Evolutionary conservation across 2,888 invertebrate species (phyloP).

Genomic region (Villa cingulata): DNA sequence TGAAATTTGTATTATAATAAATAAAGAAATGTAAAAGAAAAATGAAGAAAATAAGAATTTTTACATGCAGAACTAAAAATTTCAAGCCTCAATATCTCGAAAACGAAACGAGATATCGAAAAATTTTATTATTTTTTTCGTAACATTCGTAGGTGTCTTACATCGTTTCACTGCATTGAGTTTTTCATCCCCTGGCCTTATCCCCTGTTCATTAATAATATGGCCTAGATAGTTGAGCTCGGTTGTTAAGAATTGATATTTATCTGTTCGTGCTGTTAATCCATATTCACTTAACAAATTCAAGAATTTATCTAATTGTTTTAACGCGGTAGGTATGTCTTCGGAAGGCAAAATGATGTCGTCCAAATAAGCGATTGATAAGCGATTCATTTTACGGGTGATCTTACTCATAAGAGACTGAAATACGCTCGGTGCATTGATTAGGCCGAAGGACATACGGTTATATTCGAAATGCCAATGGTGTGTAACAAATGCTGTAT

Average conservation of each 20-base stretch:
- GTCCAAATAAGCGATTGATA: conserved; percentile 8
- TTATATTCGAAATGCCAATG: no score
- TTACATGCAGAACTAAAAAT: no score
- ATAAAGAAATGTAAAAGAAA: no score
- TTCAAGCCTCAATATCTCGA: no score
- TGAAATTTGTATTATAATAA: no score
- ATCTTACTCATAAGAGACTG: no score
- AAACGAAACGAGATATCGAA: no score
- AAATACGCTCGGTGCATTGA: conserved; percentile 31
- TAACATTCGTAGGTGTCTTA: conserved; percentile 13
- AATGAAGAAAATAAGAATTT: no score
- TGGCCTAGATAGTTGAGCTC: conserved; percentile 16
- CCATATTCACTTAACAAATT: neutral
- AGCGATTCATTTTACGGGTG: neutral
- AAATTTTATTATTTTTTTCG: conserved; percentile 17
- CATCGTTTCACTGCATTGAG: conserved; percentile 13
- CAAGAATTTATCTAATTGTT: conserved; percentile 2
- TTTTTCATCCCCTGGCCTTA: conserved; percentile 17
- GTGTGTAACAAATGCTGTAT: conserved; percentile 28
- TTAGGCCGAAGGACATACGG: conserved; percentile 29
- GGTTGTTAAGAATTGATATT: conserved; percentile 14
- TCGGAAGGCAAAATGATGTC: conserved; percentile 13
- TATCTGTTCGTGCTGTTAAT: neutral
- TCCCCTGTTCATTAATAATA: conserved; percentile 14
- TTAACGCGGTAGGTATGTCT: conserved; percentile 1